Percentiles rank a stretch among this genome's conserved stretches.
Evolutionary conservation across 2,888 invertebrate genomes (phyloP).

Genomic region (Papilio demoleus): DNA sequence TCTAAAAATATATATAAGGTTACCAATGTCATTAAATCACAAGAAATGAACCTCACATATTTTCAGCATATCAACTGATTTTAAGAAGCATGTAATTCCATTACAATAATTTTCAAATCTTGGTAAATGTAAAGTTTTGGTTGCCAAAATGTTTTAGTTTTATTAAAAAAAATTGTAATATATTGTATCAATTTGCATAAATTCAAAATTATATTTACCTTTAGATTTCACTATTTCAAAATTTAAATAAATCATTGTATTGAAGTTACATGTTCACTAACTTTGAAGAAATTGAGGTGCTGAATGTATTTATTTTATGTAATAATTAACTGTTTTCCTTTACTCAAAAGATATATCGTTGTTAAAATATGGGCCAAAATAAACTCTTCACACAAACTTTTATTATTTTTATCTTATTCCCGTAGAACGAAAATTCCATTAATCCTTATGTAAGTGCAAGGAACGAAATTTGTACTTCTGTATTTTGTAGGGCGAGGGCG

Average conservation of each 20-base stretch:
- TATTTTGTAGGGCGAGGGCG: neutral
- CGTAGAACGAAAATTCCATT: neutral
- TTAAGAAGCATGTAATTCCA: constrained; percentile 33
- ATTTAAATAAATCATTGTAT: constrained; percentile 40
- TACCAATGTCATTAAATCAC: constrained; percentile 26
- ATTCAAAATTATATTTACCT: constrained; percentile 2
- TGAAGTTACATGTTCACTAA: constrained; percentile 42
- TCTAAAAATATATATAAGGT: constrained; percentile 46
- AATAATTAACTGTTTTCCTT: constrained; percentile 54
- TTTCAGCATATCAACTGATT: constrained; percentile 38
- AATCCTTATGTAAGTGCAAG: neutral
- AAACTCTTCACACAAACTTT: constrained; percentile 77
- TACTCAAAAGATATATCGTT: constrained; percentile 65
- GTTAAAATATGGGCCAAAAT: constrained; percentile 73
- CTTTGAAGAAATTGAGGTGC: constrained; percentile 47
- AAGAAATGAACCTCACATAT: constrained; percentile 15
- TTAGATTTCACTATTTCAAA: constrained; percentile 1
- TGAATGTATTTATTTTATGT: constrained; percentile 45
- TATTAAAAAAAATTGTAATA: neutral
- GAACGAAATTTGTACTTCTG: neutral
- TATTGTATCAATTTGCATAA: neutral
- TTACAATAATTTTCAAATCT: neutral
- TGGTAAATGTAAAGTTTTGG: neutral
- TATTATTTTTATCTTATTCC: constrained; percentile 41
- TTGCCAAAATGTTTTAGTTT: neutral